A percentile compares a stretch with the other conserved stretches of the same genome.
These are phyloP conservation scores for Rhopilema esculentum DNA, from an alignment of 30 jellyfish, hydroid and myxozoan genomes.

Conservation along the genomic window DNA sequence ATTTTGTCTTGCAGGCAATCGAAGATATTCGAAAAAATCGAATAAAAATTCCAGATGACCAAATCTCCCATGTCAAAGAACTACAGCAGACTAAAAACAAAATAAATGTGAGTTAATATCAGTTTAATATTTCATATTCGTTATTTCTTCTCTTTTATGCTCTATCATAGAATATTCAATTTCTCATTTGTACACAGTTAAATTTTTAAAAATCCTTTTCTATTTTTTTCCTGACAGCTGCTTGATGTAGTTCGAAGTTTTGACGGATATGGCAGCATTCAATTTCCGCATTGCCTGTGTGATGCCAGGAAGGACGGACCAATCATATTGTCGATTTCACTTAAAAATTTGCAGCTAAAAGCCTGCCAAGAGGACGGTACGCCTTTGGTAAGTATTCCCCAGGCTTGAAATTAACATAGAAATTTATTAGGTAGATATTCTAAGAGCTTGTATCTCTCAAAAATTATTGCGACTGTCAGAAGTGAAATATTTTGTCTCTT, in stretches of 20 bases:
- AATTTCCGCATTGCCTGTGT: slow-evolving; percentile 90
- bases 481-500: too few relatives aligned
- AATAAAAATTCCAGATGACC: slow-evolving; percentile 84
- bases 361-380: slow-evolving; percentile 86
- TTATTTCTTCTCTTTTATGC: too few relatives aligned
- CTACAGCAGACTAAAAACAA: slow-evolving; percentile 69
- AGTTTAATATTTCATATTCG: background rate
- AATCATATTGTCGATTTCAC: slow-evolving; percentile 43
- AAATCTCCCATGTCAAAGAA: slow-evolving; percentile 83
- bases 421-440: background rate
- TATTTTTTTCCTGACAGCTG: slow-evolving; percentile 48
- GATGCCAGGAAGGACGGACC: slow-evolving; percentile 96
- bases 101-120: slow-evolving; percentile 33
- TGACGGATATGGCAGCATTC: slow-evolving; percentile 79
- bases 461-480: too few relatives aligned
- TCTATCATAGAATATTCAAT: too few relatives aligned
- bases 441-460: too few relatives aligned
- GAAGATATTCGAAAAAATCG: slow-evolving; percentile 88
- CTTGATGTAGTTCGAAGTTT: slow-evolving; percentile 85
- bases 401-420: background rate
- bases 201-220: too few relatives aligned
- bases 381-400: slow-evolving; percentile 59
- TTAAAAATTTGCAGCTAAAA: slow-evolving; percentile 51
- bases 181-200: too few relatives aligned
- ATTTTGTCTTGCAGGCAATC: slow-evolving; percentile 73